phyloP scores from a whole-genome alignment of 2,113 vertebrate genomes.

The Eurystomus gularis region DNA sequence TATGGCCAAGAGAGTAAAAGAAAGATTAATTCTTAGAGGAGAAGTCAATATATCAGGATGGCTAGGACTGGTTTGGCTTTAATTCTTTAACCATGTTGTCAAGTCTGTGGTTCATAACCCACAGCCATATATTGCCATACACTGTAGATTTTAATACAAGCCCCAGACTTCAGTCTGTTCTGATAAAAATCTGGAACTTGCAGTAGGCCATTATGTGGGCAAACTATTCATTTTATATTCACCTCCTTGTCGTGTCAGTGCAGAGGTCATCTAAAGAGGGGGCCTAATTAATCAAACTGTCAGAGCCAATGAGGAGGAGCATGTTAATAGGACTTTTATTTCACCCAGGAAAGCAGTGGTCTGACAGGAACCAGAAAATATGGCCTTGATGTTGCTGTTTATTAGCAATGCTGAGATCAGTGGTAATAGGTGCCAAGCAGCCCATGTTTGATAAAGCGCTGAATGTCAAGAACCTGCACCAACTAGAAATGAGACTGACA shows the following conservation, averaged over 20 bases:
- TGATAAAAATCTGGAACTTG: constrained; percentile 72
- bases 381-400: constrained; percentile 78
- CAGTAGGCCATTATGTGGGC: constrained; percentile 75
- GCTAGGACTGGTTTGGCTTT: background rate
- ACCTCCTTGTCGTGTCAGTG: constrained; percentile 87
- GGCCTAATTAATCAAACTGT: constrained; percentile 95
- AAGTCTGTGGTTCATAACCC: constrained; percentile 13
- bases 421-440: constrained; percentile 84
- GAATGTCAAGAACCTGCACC: constrained; percentile 74
- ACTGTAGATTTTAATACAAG: constrained; percentile 44
- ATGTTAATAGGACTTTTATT: constrained; percentile 97
- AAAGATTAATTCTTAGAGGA: constrained; percentile 10
- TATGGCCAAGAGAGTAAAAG: background rate
- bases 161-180: constrained; percentile 63
- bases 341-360: constrained; percentile 82
- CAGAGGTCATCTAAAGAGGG: constrained; percentile 86
- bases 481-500: constrained; percentile 69
- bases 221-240: constrained; percentile 87
- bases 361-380: constrained; percentile 84
- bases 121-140: background rate
- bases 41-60: background rate
- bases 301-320: constrained; percentile 91
- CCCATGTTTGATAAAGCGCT: constrained; percentile 81
- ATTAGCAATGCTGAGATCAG: constrained; percentile 79
- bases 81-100: background rate